A percentile compares a stretch with the other conserved stretches of the same genome.
Conservation (phyloP, 2,888 invertebrate species). For the Cryptops parisi region DNA sequence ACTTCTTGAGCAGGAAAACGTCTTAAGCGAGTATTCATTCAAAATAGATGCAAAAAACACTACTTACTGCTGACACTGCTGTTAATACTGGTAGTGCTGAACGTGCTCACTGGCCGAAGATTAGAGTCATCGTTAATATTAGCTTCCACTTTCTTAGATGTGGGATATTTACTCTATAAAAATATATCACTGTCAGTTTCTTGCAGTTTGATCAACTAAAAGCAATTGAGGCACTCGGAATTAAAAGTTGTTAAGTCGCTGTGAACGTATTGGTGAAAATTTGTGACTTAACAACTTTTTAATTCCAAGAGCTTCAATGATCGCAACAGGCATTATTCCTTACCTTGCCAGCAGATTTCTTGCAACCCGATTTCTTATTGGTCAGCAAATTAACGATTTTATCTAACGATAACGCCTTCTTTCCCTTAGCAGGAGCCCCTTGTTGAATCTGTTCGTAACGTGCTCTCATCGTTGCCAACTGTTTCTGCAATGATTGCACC, state of each 20-base stretch:
- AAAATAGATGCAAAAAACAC: not conserved
- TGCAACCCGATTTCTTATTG: too few relatives aligned
- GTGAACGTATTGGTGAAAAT: too few relatives aligned
- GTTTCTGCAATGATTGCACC: not conserved
- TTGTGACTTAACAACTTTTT: too few relatives aligned
- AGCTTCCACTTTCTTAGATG: too few relatives aligned
- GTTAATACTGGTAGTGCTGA: constrained; percentile 11
- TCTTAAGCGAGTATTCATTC: not conserved
- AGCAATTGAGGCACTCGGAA: too few relatives aligned
- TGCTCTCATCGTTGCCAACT: not conserved
- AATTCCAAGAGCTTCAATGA: too few relatives aligned
- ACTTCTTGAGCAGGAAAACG: not conserved
- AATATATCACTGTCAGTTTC: too few relatives aligned
- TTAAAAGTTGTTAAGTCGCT: too few relatives aligned
- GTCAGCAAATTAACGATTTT: not conserved
- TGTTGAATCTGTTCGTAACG: constrained; percentile 6
- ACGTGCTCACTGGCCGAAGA: constrained; percentile 17
- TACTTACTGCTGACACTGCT: not conserved
- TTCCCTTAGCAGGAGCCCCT: constrained; percentile 1
- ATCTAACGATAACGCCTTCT: constrained; percentile 4
- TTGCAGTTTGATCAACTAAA: too few relatives aligned
- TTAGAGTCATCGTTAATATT: constrained; percentile 15
- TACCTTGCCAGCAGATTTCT: too few relatives aligned
- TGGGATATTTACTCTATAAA: too few relatives aligned
- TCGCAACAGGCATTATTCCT: too few relatives aligned